These are phyloP conservation scores for Rotaria socialis DNA, from an alignment of 2,888 invertebrate genomes.

Conservation along the genomic window DNA sequence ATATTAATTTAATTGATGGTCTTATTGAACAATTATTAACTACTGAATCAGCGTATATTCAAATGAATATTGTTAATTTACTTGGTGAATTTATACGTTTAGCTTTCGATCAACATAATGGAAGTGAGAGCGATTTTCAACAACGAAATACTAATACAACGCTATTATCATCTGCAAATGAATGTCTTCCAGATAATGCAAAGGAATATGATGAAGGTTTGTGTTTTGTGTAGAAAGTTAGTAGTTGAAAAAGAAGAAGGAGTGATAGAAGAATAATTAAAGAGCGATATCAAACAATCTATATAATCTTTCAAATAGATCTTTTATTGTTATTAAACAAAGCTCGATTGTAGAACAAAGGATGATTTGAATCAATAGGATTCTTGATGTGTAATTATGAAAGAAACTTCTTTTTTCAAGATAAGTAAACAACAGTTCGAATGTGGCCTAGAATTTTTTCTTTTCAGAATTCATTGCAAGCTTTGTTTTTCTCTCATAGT, in stretches of 20 bases:
- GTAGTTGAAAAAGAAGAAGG: not conserved
- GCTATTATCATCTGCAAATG: not conserved
- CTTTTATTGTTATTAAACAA: too few relatives aligned
- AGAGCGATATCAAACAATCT: too few relatives aligned
- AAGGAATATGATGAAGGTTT: not conserved
- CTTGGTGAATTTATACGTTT: constrained; percentile 4
- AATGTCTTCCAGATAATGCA: not conserved
- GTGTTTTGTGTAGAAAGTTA: not conserved
- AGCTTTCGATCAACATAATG: not conserved
- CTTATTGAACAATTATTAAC: not conserved
- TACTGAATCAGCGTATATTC: not conserved
- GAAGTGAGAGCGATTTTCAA: not conserved
- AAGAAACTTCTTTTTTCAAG: too few relatives aligned
- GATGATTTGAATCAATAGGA: too few relatives aligned
- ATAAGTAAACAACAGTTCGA: too few relatives aligned
- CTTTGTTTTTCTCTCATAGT: too few relatives aligned
- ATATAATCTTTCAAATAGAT: too few relatives aligned
- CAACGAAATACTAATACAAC: not conserved
- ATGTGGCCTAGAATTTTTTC: too few relatives aligned
- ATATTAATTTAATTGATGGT: constrained; percentile 33
- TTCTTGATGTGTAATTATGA: too few relatives aligned
- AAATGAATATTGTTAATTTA: constrained; percentile 21
- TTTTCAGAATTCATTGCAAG: too few relatives aligned
- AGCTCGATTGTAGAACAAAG: too few relatives aligned
- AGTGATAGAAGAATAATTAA: too few relatives aligned